phyloP scores from a whole-genome alignment of 1,140 invertebrate genomes.

The Drosophila prosaltans region DNA sequence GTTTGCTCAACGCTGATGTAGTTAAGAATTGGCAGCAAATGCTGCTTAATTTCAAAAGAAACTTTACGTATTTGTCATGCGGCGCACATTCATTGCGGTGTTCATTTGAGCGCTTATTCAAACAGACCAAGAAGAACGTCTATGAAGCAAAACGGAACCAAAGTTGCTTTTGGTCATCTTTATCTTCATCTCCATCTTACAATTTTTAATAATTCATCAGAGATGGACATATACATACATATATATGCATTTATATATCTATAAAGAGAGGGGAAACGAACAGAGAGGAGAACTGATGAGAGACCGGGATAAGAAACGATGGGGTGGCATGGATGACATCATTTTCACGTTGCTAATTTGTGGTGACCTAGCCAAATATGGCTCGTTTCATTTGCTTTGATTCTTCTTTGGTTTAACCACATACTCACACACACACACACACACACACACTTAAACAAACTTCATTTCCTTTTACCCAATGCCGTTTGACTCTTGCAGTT shows the following conservation, averaged over 20 bases:
- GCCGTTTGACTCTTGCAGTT: constrained; percentile 74
- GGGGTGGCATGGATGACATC: neutral
- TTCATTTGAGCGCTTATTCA: constrained; percentile 80
- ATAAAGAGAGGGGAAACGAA: neutral
- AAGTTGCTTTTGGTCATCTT: constrained; percentile 53
- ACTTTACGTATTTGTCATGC: constrained; percentile 81
- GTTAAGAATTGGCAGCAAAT: constrained; percentile 82
- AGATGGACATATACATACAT: constrained; percentile 9
- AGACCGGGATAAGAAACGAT: neutral
- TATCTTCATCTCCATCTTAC: constrained; percentile 40
- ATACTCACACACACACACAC: constrained; percentile 7
- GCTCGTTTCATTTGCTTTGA: constrained; percentile 18
- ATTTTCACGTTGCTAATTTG: constrained; percentile 64
- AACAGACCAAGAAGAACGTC: constrained; percentile 43
- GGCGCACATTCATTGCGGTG: constrained; percentile 80
- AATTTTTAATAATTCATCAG: constrained; percentile 75
- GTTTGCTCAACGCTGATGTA: constrained; percentile 76
- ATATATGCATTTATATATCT: constrained; percentile 1
- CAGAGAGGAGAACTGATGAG: neutral
- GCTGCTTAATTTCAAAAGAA: constrained; percentile 82
- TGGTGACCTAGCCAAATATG: constrained; percentile 48
- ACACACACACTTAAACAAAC: constrained; percentile 30
- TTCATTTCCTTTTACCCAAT: constrained; percentile 76
- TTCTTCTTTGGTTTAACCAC: constrained; percentile 19
- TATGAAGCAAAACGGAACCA: constrained; percentile 12